These are phyloP conservation scores for Peromyscus maniculatus DNA, from an alignment of 2,113 vertebrate species.

Conservation along the genomic window DNA sequence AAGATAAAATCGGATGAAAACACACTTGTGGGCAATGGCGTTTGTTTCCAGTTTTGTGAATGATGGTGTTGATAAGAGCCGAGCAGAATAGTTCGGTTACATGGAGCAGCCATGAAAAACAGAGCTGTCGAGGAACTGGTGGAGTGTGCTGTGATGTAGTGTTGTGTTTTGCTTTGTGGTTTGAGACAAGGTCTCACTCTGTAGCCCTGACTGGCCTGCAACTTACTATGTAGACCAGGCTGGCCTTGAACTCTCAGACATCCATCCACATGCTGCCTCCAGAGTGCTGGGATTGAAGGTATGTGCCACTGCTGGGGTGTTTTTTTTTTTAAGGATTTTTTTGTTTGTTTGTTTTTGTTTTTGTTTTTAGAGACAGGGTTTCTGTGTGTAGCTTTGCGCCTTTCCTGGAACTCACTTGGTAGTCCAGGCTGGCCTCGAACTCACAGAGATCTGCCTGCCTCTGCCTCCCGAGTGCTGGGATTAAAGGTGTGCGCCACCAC, in stretches of 20 bases:
- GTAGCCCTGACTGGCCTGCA: neutral
- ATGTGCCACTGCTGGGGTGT: neutral
- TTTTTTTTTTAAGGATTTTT: neutral
- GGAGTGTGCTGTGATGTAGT: neutral
- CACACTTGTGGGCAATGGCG: neutral
- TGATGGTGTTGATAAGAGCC: neutral
- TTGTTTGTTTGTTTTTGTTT: neutral
- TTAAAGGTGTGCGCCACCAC: neutral
- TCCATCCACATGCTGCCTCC: too few species aligned
- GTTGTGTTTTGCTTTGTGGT: neutral
- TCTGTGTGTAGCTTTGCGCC: too few species aligned
- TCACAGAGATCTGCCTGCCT: neutral
- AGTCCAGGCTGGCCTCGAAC: neutral
- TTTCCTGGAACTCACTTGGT: neutral
- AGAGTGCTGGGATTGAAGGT: neutral
- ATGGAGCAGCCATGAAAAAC: neutral
- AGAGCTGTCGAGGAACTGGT: neutral
- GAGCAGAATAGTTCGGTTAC: neutral
- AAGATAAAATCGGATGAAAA: constrained; percentile 43
- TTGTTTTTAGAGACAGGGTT: too few species aligned
- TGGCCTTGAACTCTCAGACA: neutral
- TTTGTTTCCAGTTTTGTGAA: neutral
- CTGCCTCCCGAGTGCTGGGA: neutral
- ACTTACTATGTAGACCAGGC: neutral
- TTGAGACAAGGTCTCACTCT: neutral